A percentile compares a stretch with the other conserved stretches of the same genome.
phyloP scores from a whole-genome alignment of 2,113 vertebrate species.

The Oxyura jamaicensis region DNA sequence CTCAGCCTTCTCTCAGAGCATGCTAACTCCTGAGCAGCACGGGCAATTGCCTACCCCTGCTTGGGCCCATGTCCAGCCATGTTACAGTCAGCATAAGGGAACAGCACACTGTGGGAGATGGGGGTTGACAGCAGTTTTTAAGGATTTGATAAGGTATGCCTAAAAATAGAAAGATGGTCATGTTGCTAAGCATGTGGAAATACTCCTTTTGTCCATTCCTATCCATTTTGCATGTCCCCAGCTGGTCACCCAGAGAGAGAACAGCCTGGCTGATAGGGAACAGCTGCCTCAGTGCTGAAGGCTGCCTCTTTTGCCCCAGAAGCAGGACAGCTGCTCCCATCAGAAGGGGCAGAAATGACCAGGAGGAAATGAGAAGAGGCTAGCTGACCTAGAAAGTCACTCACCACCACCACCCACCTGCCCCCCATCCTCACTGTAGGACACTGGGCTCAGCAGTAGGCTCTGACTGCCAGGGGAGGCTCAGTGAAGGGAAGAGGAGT shows the following conservation, averaged over 20 bases:
- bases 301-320: not conserved
- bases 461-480: not conserved
- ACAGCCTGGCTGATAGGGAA: not conserved
- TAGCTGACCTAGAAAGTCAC: not conserved
- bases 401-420: not conserved
- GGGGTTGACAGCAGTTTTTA: not conserved
- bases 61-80: accelerated
- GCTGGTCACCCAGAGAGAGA: not conserved
- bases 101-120: not conserved
- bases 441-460: not conserved
- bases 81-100: not conserved
- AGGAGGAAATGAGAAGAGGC: not conserved
- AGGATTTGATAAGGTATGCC: not conserved
- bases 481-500: not conserved
- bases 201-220: not conserved
- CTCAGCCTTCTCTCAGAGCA: not conserved
- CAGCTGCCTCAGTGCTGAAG: not conserved
- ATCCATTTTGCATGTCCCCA: not conserved
- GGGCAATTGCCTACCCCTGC: not conserved
- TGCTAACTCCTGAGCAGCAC: not conserved
- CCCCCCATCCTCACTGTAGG: accelerated
- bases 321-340: not conserved
- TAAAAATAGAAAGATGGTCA: not conserved
- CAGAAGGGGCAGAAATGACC: not conserved
- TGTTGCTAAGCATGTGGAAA: not conserved